Evolutionary conservation across 2,797 vertebrate genomes (phyloP).

Genomic region (Tachyglossus aculeatus): DNA sequence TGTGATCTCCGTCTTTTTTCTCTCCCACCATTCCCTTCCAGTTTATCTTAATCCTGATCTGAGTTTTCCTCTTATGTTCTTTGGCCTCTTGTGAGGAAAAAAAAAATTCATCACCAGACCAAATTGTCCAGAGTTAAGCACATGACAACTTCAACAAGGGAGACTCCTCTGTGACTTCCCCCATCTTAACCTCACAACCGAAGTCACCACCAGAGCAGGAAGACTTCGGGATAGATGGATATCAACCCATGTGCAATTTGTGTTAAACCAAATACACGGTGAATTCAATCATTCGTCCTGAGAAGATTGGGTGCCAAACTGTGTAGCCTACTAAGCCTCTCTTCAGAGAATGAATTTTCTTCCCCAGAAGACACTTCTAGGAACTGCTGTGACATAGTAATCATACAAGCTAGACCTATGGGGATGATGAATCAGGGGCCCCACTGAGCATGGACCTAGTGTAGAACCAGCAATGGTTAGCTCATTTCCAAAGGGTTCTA

Average conservation of each 20-base stretch:
- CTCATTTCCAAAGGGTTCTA: background rate
- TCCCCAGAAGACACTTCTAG: accelerated
- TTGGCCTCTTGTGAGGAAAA: background rate
- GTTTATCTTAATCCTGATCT: background rate
- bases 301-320: background rate
- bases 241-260: background rate
- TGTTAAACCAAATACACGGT: too few species aligned
- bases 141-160: slow-evolving; percentile 5
- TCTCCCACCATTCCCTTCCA: background rate
- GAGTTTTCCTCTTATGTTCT: background rate
- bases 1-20: background rate
- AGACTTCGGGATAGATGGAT: background rate
- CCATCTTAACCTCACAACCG: slow-evolving; percentile 31
- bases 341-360: background rate
- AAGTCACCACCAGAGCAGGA: slow-evolving; percentile 15
- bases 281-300: background rate
- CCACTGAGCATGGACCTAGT: background rate
- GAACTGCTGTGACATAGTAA: background rate
- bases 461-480: background rate
- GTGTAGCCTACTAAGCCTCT: accelerated
- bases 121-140: slow-evolving; percentile 27
- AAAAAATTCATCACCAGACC: slow-evolving; percentile 24
- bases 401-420: background rate
- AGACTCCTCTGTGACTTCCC: background rate
- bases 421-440: background rate